A percentile compares a stretch with the other conserved stretches of the same genome.
These are phyloP conservation scores for Tetragonula clypearis DNA, from an alignment of 1,140 invertebrate species.

Conservation along the genomic window DNA sequence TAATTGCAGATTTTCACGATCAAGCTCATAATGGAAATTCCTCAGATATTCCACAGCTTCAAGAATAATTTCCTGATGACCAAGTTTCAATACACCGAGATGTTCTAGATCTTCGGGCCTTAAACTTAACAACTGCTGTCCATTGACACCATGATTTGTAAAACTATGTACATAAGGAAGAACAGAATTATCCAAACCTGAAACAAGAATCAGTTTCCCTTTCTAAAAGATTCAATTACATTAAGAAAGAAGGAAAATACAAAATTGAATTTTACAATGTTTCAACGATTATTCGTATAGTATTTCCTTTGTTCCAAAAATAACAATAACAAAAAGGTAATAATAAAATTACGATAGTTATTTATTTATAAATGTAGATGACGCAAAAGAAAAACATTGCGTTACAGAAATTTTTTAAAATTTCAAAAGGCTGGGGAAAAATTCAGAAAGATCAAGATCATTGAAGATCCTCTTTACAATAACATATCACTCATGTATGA, in stretches of 20 bases:
- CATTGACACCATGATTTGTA: conserved; percentile 90
- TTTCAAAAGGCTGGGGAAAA: too few relatives aligned
- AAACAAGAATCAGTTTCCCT: conserved; percentile 38
- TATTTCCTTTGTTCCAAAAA: neutral
- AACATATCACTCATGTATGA: conserved; percentile 11
- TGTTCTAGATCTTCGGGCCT: conserved; percentile 93
- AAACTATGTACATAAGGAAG: conserved; percentile 92
- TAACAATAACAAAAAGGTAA: neutral
- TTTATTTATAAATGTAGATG: neutral
- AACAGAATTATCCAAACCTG: conserved; percentile 91
- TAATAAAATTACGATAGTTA: neutral
- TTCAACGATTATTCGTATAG: neutral
- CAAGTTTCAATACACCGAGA: conserved; percentile 91
- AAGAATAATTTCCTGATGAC: conserved; percentile 95
- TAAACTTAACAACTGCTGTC: conserved; percentile 91
- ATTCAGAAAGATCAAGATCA: neutral
- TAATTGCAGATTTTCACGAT: conserved; percentile 94
- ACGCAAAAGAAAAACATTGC: too few relatives aligned
- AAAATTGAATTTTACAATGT: neutral
- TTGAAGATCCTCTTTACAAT: neutral
- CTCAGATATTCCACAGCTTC: conserved; percentile 94
- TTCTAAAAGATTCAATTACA: conserved; percentile 22
- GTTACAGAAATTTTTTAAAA: too few relatives aligned
- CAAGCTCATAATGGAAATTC: conserved; percentile 95
- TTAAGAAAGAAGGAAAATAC: neutral